phyloP scores from a whole-genome alignment of 2,888 invertebrate genomes.

The Stenodema calcarata region DNA sequence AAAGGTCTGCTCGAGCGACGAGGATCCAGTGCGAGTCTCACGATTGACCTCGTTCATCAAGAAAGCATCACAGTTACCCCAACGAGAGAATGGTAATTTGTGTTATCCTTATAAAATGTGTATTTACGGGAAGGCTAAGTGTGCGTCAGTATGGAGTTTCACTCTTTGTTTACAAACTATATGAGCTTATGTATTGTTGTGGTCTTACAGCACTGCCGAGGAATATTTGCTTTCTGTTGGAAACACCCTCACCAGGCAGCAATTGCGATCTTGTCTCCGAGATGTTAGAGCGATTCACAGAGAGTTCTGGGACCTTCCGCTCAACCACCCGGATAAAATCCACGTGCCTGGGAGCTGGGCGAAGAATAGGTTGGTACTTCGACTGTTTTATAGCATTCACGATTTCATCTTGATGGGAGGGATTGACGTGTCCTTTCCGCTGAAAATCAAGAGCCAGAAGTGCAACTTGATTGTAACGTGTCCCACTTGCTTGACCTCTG shows the following conservation, averaged over 20 bases:
- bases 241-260: slow-evolving; percentile 65
- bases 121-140: no score
- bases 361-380: slow-evolving; percentile 69
- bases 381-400: neutral
- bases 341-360: slow-evolving; percentile 86
- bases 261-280: slow-evolving; percentile 64
- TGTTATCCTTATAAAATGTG: neutral
- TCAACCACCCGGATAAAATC: slow-evolving; percentile 89
- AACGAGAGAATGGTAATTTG: slow-evolving; percentile 65
- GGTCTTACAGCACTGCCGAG: slow-evolving; percentile 61
- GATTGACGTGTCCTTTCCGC: no score
- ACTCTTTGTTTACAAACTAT: no score
- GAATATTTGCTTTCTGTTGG: slow-evolving; percentile 65
- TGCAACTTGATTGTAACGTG: no score
- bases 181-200: no score
- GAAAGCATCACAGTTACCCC: slow-evolving; percentile 64
- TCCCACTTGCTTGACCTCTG: no score
- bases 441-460: no score
- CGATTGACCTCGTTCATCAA: slow-evolving; percentile 72
- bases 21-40: slow-evolving; percentile 89
- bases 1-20: slow-evolving; percentile 82
- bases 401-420: no score
- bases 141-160: no score
- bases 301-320: slow-evolving; percentile 93
- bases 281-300: slow-evolving; percentile 71